Evolutionary conservation across 30 jellyfish, hydroid and myxozoan species (phyloP).

Genomic region (Cassiopea xamachana): DNA sequence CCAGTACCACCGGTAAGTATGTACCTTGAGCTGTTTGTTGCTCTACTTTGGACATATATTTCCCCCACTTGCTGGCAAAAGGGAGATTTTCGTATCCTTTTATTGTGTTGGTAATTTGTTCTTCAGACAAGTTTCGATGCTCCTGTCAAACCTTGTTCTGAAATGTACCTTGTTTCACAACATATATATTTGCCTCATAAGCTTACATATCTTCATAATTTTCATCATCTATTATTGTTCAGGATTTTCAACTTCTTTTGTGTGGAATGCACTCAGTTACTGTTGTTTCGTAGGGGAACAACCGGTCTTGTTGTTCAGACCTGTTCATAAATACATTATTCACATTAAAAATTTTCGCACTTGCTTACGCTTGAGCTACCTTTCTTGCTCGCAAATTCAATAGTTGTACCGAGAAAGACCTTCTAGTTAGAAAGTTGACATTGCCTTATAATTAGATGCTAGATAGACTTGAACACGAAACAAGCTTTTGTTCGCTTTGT

Average conservation of each 20-base stretch:
- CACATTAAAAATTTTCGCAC: background rate
- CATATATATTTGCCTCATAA: too few relatives aligned
- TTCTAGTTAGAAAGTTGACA: background rate
- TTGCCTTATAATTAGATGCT: background rate
- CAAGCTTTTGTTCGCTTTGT: constrained; percentile 35
- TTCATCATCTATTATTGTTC: too few relatives aligned
- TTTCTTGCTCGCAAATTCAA: background rate
- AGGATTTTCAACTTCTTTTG: background rate
- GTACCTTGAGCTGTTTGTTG: background rate
- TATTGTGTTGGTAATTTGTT: background rate
- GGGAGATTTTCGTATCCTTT: background rate
- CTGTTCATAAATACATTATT: background rate
- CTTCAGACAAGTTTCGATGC: background rate
- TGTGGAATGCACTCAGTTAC: background rate
- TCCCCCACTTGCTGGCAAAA: background rate
- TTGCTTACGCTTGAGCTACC: background rate
- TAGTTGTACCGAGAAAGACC: background rate
- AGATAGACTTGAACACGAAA: constrained; percentile 15
- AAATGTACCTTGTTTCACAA: too few relatives aligned
- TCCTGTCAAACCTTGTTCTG: background rate
- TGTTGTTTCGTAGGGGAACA: background rate
- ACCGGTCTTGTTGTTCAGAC: background rate
- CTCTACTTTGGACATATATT: background rate
- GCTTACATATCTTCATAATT: too few relatives aligned
- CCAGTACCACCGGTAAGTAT: background rate